Evolutionary conservation across 2,113 vertebrate species (phyloP), one percentile per base, ranked within the genome.

Genomic region (Mus pahari): DNA sequence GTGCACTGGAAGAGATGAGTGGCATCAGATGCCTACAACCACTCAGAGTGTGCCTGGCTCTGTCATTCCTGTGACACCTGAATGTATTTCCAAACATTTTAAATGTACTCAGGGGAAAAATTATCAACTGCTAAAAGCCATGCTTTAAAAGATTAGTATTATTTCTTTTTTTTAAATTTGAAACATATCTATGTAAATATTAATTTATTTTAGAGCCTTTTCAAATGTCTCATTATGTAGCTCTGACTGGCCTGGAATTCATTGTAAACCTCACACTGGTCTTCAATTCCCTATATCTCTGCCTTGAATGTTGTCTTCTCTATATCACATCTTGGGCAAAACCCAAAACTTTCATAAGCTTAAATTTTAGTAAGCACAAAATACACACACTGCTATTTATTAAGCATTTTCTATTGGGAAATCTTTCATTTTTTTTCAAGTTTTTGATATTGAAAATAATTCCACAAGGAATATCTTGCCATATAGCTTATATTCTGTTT

Each of bases 391-490:
- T 31, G 12, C 17, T 86, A 64, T 86, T 92, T 81, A 92, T 79
- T 82, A 89, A 89, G 81, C 7, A 87, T 64, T 58, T 13, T 3
- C 13, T 31, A 50, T 19, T 13, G 33, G 22, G 22, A 31, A 88
- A 19, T 39, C 17, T 64, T 96, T 87, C 53, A 4, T 83, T 84
- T 53, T 0, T 78, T 93, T 94, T 68, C 5, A 24, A 19, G 50
- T 64, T 70, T 66, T 90, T 91, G 39, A 58, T 90, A 14, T 11
- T 95, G 81, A 74, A 96, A 86, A 81, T n/a, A 58, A 93, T 62
- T 79, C 16, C n/a, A 68, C 20, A 58, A 73, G 14, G 13, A 92
- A 62, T 6, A 88, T 14, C 42, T 50, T 13, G 17, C 5, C 53
- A 60, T 7, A 79, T 13, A 89, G 58, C 62, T 77, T 74, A 39